A percentile compares a stretch with the other conserved stretches of the same genome.
These are phyloP conservation scores for Encarsia formosa DNA, from an alignment of 2,888 invertebrate genomes.

Conservation along the genomic window DNA sequence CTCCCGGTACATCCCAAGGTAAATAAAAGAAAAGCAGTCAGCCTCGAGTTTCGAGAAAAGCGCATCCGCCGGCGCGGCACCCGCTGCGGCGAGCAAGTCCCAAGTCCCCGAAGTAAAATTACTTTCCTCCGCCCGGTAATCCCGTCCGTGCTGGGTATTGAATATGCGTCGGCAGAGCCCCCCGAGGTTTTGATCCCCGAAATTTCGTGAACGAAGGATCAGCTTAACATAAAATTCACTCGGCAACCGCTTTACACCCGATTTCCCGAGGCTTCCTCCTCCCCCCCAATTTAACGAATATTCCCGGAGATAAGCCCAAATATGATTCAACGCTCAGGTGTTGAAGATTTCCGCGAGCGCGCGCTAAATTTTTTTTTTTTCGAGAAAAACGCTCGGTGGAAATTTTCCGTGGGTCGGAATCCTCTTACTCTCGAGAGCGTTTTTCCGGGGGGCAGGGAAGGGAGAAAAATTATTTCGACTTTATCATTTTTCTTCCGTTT, in stretches of 20 bases:
- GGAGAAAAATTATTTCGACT: too few species aligned
- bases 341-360: too few species aligned
- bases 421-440: background rate
- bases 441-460: too few species aligned
- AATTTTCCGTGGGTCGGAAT: background rate
- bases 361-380: too few species aligned
- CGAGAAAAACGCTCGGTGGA: background rate
- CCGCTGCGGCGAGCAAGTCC: background rate
- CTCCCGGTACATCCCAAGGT: too few species aligned
- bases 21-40: too few species aligned
- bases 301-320: slow-evolving; percentile 37
- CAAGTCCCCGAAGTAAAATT: slow-evolving; percentile 9
- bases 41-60: too few species aligned
- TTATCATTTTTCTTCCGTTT: too few species aligned
- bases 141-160: slow-evolving; percentile 12
- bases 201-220: too few species aligned
- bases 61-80: background rate
- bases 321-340: slow-evolving; percentile 32
- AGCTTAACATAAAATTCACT: slow-evolving; percentile 12
- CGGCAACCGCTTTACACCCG: background rate
- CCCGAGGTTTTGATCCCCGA: slow-evolving; percentile 15
- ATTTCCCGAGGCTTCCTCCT: background rate
- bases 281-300: slow-evolving; percentile 37
- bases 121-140: slow-evolving; percentile 16
- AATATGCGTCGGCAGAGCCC: slow-evolving; percentile 11